Base-by-base conservation (phyloP, 2,113 vertebrate species). In the Eidolon helvum region DNA sequence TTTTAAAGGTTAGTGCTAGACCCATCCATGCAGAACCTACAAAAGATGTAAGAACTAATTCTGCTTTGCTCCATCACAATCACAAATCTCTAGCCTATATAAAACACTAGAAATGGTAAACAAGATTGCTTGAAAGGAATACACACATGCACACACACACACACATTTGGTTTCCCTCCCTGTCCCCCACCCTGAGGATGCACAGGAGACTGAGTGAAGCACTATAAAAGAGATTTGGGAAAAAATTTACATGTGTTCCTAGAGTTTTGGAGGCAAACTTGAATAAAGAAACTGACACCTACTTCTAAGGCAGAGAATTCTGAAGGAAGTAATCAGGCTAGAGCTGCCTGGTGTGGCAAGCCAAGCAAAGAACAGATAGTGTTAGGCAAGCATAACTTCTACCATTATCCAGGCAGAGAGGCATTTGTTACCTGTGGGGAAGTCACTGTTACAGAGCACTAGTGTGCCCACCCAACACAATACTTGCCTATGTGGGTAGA, bases 1-100 rank as follows among this genome's bases (percentile, higher is more conserved):
- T 90, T 95, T 94, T 91, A 93, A 82, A 95, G n/a, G 69, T 28
- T 85, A 85, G 15, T 72, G 28, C 50, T 85, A 92, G 63, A 79
- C 11, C 78, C 7, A 89, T 40, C 38, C 18, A 35, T 28, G 15
- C 2, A 77, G 38, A 87, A 82, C 16, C 22, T 84, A 35, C 2
- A 59, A 78, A 79, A 66, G 8, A 45, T 90, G 57, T 33, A 10
- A 78, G 35, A 82, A 91, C 38, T 65, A 10, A 4, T 79, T 74
- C 75, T 77, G 21, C 16, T 48, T 85, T 5, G 0, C 30, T 68
- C 33, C 16, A 3, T 72, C 12, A 72, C 2, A 9, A 68, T 40
- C 22, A 63, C 78, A 18, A n/a, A 69, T 38, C n/a, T 68, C 21
- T 24, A 92, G 55, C 19, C 38, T 75, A 26, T 40, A 6, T 48